Evolutionary conservation across 2,888 invertebrate genomes (phyloP), one percentile per base, ranked within the genome.

Genomic region (Rapana venosa): DNA sequence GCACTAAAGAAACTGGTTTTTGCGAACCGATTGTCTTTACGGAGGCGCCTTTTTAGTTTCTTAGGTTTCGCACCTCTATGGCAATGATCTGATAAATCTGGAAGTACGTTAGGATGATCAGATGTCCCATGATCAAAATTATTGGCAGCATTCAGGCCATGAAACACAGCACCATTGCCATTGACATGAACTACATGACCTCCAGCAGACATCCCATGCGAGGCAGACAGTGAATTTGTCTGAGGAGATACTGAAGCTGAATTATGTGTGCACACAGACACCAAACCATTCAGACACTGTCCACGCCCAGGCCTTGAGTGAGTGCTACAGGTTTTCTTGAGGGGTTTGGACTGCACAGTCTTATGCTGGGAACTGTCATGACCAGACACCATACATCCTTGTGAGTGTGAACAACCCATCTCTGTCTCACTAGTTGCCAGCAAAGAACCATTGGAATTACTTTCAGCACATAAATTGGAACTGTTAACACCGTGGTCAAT

Each of bases 121-220:
- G 86, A 58, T 5, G 32, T 35, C 22, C 32, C 61, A 6, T 58
- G 61, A 35, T 86, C 86, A 86, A 66, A 58, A 17, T 85, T 86
- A 86, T 86, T n/a, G 32, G 30, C 35, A 32, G 86, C 47, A 47
- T 22, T 86, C 32, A 77, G 87, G 26, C 47, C 87, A 87, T 74
- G 74, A 87, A 32, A 87, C 0, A 77, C n/a, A 30, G 56, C 47
- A 77, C 87, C 77, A 87, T 56, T 74, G 26, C 87, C 87, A 87
- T 87, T 87, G 26, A 87, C 77, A 74, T 87, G 56, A 35, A 47
- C 87, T 47, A 56, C 47, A 11, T 56, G 77, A 47, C 13, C 47
- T 35, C 70, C 58, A 84, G 30, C 26, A 30, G 56, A 17, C 20
- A n/a, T n/a, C 30, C 56, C 30, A 26, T 84, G n/a, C n/a, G 84